Percentiles rank a stretch among this genome's conserved stretches.
Evolutionary conservation across 2,797 vertebrate species (phyloP).

Genomic region (Rallus crepitans): DNA sequence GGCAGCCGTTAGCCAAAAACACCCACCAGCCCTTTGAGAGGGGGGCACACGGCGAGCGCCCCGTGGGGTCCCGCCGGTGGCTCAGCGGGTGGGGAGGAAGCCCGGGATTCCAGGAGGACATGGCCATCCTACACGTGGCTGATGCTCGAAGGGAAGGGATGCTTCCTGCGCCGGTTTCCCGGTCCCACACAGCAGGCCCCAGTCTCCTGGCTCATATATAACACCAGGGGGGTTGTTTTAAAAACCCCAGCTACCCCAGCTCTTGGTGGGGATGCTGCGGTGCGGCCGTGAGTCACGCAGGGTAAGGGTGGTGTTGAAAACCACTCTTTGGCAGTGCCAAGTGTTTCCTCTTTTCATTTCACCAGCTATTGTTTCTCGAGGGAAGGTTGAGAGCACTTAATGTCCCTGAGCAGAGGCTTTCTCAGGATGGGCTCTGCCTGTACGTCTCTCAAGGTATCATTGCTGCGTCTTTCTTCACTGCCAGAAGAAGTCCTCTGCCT

Average conservation of each 20-base stretch:
- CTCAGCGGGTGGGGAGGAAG: background rate
- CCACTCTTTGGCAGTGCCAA: background rate
- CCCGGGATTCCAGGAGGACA: background rate
- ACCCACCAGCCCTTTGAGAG: background rate
- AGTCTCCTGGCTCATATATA: background rate
- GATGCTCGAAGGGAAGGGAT: background rate
- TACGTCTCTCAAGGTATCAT: background rate
- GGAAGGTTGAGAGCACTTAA: background rate
- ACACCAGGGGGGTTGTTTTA: background rate
- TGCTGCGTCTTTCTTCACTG: background rate
- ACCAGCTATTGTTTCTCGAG: background rate
- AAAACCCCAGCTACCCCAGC: background rate
- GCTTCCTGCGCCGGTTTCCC: background rate
- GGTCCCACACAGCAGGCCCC: background rate
- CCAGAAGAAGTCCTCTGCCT: background rate
- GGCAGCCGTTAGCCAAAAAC: background rate
- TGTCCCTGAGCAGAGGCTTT: background rate
- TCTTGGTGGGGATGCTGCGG: background rate
- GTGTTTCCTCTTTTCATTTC: slow-evolving; percentile 7
- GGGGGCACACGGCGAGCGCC: fast-evolving
- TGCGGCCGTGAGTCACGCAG: background rate
- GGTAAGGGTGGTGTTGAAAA: background rate
- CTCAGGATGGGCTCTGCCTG: background rate
- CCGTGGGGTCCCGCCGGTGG: fast-evolving
- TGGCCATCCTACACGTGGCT: background rate